Evolutionary conservation across 2,797 vertebrate genomes (phyloP), one percentile per base, ranked within the genome.

Genomic region (Muscicapa comitata): DNA sequence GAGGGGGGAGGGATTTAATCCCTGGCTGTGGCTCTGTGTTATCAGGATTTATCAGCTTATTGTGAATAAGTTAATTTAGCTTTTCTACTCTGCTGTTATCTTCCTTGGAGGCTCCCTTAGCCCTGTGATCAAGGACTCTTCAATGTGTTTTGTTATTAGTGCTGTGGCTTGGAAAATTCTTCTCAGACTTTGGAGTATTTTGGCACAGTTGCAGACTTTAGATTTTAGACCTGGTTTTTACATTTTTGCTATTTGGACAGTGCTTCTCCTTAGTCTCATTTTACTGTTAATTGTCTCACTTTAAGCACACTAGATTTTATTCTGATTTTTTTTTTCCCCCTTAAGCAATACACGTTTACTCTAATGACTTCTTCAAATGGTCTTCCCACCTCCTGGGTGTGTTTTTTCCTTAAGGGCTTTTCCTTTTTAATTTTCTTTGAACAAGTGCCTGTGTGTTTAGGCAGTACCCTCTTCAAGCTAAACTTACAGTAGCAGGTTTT

Each of bases 401-500:
- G 53, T 73, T 81, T 91, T 91, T 88, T 84, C 62, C 40, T 83
- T 83, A 75, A 17, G 78, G 40, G 35, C n/a, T 93, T 95, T 90
- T 81, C 28, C 58, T 86, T 62, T 88, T 66, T 48, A 58, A 75
- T 83, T 84, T 75, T 90, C 65, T 86, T 93, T 80, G 59, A 90
- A 76, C 26, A 55, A 78, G 15, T 5, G 5, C n/a, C 31, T 66
- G 17, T 83, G 31, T 19, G 19, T 38, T 78, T 35, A 70, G 77
- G 47, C 62, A 72, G 35, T 24, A 75, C 2, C 18, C 15, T 71
- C 31, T 38, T 47, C 38, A 61, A 77, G 70, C 51, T 70, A 66
- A 78, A 38, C 25, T 40, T 77, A 28, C 4, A 68, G 62, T 4
- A 58, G 43, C 54, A 86, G 54, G 25, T 59, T 90, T 93, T 40